These are phyloP conservation scores for Pandemis cinnamomeana DNA, from an alignment of 2,888 invertebrate genomes.

Conservation along the genomic window DNA sequence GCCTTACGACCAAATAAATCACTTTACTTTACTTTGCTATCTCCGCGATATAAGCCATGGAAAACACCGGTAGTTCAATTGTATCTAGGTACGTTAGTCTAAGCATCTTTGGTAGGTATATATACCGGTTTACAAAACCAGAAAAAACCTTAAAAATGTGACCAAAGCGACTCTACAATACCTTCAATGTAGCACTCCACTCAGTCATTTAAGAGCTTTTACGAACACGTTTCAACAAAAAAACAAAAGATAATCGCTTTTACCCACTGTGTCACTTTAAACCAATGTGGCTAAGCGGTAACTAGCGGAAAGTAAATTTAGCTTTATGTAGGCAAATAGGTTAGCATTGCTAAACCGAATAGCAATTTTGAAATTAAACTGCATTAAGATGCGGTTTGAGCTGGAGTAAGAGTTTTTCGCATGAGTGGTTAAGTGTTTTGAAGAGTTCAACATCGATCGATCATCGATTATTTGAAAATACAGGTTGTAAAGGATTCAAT, in stretches of 20 bases:
- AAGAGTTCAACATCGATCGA: not conserved
- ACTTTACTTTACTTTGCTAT: too few species aligned
- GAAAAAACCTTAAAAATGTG: not conserved
- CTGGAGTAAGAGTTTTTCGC: conserved; percentile 26
- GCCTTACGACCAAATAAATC: too few species aligned
- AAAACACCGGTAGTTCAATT: too few species aligned
- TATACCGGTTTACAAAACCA: not conserved
- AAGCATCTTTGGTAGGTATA: not conserved
- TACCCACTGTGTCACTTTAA: conserved; percentile 36
- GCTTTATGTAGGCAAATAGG: conserved; percentile 53
- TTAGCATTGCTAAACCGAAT: conserved; percentile 48
- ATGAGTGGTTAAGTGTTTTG: conserved; percentile 23
- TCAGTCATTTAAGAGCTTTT: conserved; percentile 19
- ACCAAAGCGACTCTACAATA: not conserved
- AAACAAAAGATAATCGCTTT: conserved; percentile 25
- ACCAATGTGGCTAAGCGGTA: conserved; percentile 30
- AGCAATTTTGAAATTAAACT: conserved; percentile 43
- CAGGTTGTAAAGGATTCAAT: not conserved
- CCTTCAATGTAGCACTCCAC: not conserved
- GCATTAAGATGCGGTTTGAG: conserved; percentile 36
- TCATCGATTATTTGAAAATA: not conserved
- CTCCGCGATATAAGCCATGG: too few species aligned
- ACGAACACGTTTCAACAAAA: conserved; percentile 21
- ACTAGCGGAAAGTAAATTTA: conserved; percentile 23
- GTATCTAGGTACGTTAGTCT: too few species aligned